Percentiles rank a stretch among this genome's conserved stretches.
phyloP scores from a whole-genome alignment of 2,797 vertebrate genomes.

The Decapterus maruadsi region DNA sequence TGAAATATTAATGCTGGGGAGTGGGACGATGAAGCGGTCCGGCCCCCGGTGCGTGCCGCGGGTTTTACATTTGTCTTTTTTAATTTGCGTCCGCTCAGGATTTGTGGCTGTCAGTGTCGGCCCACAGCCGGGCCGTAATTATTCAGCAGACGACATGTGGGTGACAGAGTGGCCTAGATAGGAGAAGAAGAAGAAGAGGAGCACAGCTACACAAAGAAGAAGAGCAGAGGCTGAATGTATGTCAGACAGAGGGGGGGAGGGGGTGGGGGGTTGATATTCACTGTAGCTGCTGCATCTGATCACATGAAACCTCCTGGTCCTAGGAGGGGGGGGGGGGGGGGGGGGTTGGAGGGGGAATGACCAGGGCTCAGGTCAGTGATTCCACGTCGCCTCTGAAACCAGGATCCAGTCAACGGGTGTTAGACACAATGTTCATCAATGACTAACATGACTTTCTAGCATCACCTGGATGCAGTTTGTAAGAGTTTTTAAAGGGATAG shows the following conservation, averaged over 20 bases:
- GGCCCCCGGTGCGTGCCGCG: background rate
- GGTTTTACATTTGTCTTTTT: slow-evolving; percentile 47
- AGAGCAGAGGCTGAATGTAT: too few species aligned
- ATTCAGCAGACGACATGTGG: slow-evolving; percentile 51
- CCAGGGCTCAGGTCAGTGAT: too few species aligned
- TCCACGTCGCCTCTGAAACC: too few species aligned
- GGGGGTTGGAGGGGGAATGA: too few species aligned
- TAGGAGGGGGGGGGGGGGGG: too few species aligned
- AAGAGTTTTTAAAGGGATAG: too few species aligned
- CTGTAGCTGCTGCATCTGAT: slow-evolving; percentile 6
- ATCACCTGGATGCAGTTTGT: too few species aligned
- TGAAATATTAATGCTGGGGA: slow-evolving; percentile 28
- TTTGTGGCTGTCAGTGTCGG: slow-evolving; percentile 35
- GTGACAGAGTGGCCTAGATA: slow-evolving; percentile 51
- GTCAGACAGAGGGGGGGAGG: background rate
- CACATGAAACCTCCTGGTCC: slow-evolving; percentile 8
- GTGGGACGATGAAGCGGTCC: slow-evolving; percentile 23
- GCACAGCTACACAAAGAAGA: too few species aligned
- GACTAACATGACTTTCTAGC: too few species aligned
- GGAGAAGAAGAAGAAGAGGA: background rate
- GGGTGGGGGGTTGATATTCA: slow-evolving; percentile 1
- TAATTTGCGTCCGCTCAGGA: slow-evolving; percentile 37
- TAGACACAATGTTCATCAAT: too few species aligned
- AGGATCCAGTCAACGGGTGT: too few species aligned
- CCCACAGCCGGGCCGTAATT: slow-evolving; percentile 25